These are phyloP conservation scores for Shinisaurus crocodilurus DNA, from an alignment of 2,113 vertebrate species.

Conservation along the genomic window DNA sequence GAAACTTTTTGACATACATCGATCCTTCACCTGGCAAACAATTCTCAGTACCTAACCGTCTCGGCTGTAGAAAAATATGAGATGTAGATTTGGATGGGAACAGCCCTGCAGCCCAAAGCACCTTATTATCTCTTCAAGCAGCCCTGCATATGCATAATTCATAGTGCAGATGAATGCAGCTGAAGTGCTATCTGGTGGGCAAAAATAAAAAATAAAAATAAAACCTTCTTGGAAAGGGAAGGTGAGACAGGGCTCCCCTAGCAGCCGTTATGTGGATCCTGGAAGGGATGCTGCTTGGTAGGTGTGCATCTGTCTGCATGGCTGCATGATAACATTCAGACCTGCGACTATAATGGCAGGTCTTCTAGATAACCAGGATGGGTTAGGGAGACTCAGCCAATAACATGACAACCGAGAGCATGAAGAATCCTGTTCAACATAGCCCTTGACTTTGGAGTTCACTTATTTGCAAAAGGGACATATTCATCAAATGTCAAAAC, in stretches of 20 bases:
- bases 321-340: neutral
- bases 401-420: neutral
- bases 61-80: neutral
- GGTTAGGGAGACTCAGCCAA: neutral
- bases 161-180: neutral
- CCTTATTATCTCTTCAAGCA: conserved; percentile 5
- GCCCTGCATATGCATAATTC: neutral
- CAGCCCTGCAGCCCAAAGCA: neutral
- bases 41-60: neutral
- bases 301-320: neutral
- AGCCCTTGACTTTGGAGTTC: neutral
- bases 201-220: neutral
- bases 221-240: neutral
- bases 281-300: neutral
- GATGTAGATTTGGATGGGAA: neutral
- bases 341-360: no score
- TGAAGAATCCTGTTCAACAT: neutral
- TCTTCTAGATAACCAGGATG: neutral
- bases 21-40: neutral
- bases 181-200: neutral
- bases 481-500: neutral
- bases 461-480: neutral
- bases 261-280: neutral
- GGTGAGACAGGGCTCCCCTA: neutral
- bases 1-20: neutral